phyloP scores from a whole-genome alignment of 2,888 invertebrate genomes.

The Cerceris rybyensis region DNA sequence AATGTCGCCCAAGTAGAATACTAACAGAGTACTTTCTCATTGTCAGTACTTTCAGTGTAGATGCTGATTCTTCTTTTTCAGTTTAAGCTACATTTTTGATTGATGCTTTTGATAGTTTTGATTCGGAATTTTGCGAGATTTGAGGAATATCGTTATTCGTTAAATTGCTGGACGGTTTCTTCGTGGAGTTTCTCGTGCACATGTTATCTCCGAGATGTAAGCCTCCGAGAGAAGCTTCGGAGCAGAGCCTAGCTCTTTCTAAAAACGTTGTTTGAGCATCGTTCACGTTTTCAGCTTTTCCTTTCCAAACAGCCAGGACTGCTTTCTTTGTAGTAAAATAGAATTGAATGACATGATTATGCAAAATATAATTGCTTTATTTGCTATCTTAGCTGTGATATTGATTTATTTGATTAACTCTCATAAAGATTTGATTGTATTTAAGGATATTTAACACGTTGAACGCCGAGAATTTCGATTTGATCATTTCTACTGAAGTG shows the following conservation, averaged over 20 bases:
- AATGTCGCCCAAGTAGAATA: not conserved
- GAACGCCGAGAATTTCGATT: too few relatives aligned
- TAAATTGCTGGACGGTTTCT: not conserved
- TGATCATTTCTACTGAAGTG: too few relatives aligned
- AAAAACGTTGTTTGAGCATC: constrained; percentile 85
- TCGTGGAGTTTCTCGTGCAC: constrained; percentile 20
- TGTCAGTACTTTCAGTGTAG: too few relatives aligned
- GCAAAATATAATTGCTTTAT: too few relatives aligned
- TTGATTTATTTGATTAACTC: too few relatives aligned
- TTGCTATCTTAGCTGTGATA: too few relatives aligned
- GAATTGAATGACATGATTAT: too few relatives aligned
- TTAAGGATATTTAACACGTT: too few relatives aligned
- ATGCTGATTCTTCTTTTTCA: too few relatives aligned
- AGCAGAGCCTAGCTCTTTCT: constrained; percentile 84
- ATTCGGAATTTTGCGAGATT: not conserved
- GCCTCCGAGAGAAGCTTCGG: constrained; percentile 66
- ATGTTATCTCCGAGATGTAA: constrained; percentile 32
- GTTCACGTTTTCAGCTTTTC: constrained; percentile 84
- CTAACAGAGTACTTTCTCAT: not conserved
- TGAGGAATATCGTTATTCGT: not conserved
- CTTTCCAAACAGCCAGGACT: constrained; percentile 86
- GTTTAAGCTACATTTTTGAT: too few relatives aligned
- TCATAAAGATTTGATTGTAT: too few relatives aligned
- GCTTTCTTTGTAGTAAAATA: constrained; percentile 83
- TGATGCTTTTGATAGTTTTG: too few relatives aligned